Base-by-base conservation (phyloP, 2,113 vertebrate genomes). In the Tyrannus savana region DNA sequence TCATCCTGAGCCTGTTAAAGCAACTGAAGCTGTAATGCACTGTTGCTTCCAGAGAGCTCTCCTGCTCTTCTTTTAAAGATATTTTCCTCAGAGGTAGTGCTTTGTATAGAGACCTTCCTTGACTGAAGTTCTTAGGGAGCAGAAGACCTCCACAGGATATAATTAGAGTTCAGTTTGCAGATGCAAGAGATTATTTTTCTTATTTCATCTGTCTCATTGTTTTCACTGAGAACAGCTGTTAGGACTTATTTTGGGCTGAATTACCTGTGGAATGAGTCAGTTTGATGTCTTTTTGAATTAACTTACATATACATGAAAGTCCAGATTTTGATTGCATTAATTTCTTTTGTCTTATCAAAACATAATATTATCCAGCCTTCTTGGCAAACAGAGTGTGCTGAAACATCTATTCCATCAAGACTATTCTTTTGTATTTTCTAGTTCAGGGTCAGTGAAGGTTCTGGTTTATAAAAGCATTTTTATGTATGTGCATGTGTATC, bases 101-200 rank as follows among this genome's bases (percentile, higher is more conserved):
- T 96, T 91, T 94, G 79, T 73, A 63, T 47, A 68, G 84, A 94
- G 93, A 80, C 69, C 92, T 89, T 75, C 64, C 73, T 87, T 92
- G 82, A 90, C 86, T 89, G 84, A 94, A 93, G 90, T 89, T 96
- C 77, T 95, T 63, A 62, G 95, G 91, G 90, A 97, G 89, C 82
- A 96, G 88, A 90, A 97, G 95, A 96, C 91, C 69, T 94, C 73
- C 35, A 7, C 96, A 94, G 76, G 92, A 96, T 92, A 69, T 96
- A 97, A 97, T 95, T 96, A 94, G 90, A 96, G 92, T 95, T 97
- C 89, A 83, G 63, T 90, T 91, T 94, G 58, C 93, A 96, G 84
- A 94, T 94, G 81, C 52, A 78, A 72, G 75, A 93, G 52, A 84
- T 89, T 86, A 46, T 52, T 93, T 72, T 95, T 97, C 88, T 94